Conservation (phyloP, 2,888 invertebrate species). For the Philaethria dido region DNA sequence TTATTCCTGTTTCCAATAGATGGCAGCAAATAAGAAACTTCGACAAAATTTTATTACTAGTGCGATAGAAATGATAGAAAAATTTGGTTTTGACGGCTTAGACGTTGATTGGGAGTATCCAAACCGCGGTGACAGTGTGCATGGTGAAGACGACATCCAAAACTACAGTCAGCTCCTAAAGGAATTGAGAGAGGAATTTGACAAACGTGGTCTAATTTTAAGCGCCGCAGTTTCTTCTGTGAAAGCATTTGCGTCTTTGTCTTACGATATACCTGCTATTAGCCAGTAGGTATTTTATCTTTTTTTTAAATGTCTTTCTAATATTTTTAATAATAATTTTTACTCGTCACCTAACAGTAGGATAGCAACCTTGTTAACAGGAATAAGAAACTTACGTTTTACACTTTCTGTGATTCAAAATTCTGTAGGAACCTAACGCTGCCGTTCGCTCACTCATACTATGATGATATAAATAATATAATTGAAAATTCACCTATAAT, state of each 20-base stretch:
- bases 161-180: constrained; percentile 81
- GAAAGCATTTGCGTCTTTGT: constrained; percentile 69
- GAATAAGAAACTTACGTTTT: no score
- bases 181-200: constrained; percentile 83
- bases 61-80: constrained; percentile 78
- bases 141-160: constrained; percentile 69
- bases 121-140: constrained; percentile 76
- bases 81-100: constrained; percentile 87
- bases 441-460: no score
- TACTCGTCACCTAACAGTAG: no score
- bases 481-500: no score
- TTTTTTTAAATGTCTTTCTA: background rate
- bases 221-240: constrained; percentile 86
- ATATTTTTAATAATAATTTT: no score
- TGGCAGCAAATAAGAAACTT: constrained; percentile 66
- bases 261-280: constrained; percentile 85
- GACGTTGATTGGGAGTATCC: constrained; percentile 91
- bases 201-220: constrained; percentile 76
- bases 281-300: constrained; percentile 64
- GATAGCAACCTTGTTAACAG: no score
- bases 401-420: no score
- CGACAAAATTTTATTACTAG: constrained; percentile 84
- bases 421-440: no score
- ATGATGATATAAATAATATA: no score
- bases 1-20: constrained; percentile 48